Conservation (phyloP, 2,113 vertebrate species). For the Protobothrops flavoviridis region DNA sequence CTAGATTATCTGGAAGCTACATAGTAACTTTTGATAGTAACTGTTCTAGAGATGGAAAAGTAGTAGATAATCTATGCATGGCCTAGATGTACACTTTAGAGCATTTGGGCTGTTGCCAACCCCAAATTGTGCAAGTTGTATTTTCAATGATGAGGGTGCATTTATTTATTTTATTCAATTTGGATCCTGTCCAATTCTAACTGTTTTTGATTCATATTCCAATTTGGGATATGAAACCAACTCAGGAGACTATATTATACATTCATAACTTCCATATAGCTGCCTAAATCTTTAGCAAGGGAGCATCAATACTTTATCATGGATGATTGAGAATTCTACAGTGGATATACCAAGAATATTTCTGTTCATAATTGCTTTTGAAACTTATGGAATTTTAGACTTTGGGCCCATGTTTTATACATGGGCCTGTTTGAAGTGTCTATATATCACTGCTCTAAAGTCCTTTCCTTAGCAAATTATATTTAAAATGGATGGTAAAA, state of each 20-base stretch:
- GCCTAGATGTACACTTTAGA: background rate
- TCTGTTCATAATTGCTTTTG: slow-evolving; percentile 1
- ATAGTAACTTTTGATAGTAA: background rate
- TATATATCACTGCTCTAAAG: background rate
- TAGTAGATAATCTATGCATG: background rate
- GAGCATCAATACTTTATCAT: background rate
- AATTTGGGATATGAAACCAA: background rate
- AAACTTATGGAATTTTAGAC: slow-evolving; percentile 2
- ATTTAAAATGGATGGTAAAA: slow-evolving; percentile 30
- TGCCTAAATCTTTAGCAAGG: background rate
- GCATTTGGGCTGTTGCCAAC: background rate
- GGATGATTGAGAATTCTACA: background rate
- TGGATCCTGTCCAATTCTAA: background rate
- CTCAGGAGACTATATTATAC: background rate
- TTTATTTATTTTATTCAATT: background rate
- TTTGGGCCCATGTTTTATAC: slow-evolving; percentile 15
- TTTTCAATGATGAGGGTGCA: background rate
- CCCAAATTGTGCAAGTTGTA: background rate
- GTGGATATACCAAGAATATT: background rate
- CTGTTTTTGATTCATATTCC: background rate
- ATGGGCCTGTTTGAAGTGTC: slow-evolving; percentile 20
- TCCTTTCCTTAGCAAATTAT: slow-evolving; percentile 1
- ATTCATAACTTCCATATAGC: background rate
- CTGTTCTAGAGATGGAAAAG: background rate
- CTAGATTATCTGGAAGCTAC: slow-evolving; percentile 3